Evolutionary conservation across 2,797 vertebrate genomes (phyloP).

Genomic region (Gorsachius magnificus): DNA sequence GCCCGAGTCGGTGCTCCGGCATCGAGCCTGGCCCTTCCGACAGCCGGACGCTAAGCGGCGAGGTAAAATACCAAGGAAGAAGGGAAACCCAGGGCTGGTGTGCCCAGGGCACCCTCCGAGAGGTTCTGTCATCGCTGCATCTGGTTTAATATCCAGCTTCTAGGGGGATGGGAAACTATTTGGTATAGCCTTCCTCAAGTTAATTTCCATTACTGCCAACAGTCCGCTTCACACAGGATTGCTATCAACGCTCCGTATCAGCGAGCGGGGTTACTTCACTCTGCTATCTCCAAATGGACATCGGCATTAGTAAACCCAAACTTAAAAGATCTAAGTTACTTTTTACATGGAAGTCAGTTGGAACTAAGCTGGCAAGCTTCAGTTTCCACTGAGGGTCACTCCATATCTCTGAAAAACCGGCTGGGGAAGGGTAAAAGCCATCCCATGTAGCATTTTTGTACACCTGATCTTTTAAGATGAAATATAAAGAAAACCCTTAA

Average conservation of each 20-base stretch:
- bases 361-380: background rate
- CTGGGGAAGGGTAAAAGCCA: background rate
- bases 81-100: too few relatives aligned
- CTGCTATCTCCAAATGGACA: background rate
- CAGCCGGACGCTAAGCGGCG: background rate
- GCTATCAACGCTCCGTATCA: too few relatives aligned
- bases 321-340: background rate
- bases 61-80: background rate
- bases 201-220: background rate
- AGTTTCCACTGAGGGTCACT: background rate
- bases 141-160: background rate
- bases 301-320: background rate
- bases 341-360: background rate
- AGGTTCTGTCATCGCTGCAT: background rate
- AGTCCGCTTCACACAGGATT: rapidly evolving
- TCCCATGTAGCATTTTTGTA: background rate
- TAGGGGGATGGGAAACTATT: background rate
- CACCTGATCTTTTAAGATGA: background rate
- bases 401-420: background rate
- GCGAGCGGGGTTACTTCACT: background rate
- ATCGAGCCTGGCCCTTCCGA: background rate
- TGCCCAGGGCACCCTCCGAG: rapidly evolving
- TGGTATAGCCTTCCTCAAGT: background rate
- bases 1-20: rapidly evolving
- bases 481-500: background rate